phyloP scores from a whole-genome alignment of 2,888 invertebrate species.

The Kryphioiulus occultus region DNA sequence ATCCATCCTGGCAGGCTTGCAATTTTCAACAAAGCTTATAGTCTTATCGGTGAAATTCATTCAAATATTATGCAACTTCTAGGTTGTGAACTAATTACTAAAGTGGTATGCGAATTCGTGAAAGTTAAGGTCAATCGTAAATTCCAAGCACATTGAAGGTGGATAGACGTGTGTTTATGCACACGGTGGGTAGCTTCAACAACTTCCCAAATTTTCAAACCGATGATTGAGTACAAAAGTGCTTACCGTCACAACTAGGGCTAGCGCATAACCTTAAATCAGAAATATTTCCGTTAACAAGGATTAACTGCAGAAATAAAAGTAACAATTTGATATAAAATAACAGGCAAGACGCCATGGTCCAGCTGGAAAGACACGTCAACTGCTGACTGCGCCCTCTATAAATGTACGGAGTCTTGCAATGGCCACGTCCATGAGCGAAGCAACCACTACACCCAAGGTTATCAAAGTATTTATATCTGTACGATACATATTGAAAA shows the following conservation, averaged over 20 bases:
- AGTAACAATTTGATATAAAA: slow-evolving; percentile 15
- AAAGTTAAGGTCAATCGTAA: background rate
- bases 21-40: background rate
- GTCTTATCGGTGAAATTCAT: background rate
- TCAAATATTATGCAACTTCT: background rate
- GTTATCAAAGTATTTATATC: no score
- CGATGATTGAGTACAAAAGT: background rate
- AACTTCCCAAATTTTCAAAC: background rate
- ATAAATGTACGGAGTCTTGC: background rate
- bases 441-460: no score
- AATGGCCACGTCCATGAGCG: background rate
- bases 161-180: no score
- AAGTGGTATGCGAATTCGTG: background rate
- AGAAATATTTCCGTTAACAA: slow-evolving; percentile 45
- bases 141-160: no score
- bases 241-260: slow-evolving; percentile 50
- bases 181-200: background rate
- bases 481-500: no score
- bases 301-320: slow-evolving; percentile 18
- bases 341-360: slow-evolving; percentile 29
- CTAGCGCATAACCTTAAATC: slow-evolving; percentile 48
- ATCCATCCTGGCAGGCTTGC: background rate
- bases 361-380: slow-evolving; percentile 42
- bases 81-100: background rate
- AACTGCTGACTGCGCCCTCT: slow-evolving; percentile 41